Conservation (phyloP, 2,113 vertebrate species). For the Cyphomyrus plagiostoma region DNA sequence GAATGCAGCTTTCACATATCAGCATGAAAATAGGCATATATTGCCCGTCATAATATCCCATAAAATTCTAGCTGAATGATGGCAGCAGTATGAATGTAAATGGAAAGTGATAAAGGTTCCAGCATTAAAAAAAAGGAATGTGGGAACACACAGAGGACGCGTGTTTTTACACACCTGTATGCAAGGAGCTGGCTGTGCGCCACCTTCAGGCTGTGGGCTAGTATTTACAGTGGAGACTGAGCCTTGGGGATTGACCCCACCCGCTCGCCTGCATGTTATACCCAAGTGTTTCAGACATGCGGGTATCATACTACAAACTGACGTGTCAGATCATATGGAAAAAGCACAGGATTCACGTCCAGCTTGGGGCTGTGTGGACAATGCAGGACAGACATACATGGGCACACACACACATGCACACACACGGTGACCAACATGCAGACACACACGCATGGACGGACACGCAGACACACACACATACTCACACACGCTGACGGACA, state of each 20-base stretch:
- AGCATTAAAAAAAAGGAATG: neutral
- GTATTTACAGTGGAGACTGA: neutral
- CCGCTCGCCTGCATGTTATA: neutral
- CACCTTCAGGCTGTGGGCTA: neutral
- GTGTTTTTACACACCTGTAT: neutral
- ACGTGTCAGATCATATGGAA: neutral
- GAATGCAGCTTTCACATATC: neutral
- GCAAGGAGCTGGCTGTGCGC: neutral
- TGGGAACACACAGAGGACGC: neutral
- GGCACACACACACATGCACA: neutral
- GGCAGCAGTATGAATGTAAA: neutral
- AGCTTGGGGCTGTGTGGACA: neutral
- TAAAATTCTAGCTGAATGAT: neutral
- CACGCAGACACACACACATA: neutral
- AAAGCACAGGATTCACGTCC: neutral
- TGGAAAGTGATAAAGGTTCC: neutral
- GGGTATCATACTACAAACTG: neutral
- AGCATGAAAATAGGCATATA: neutral
- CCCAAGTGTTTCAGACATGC: neutral
- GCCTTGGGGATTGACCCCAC: neutral
- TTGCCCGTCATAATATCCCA: neutral
- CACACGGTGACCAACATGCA: neutral
- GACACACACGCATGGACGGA: neutral
- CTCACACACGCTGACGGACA: neutral
- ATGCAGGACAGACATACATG: slow-evolving; percentile 7